Evolutionary conservation across 1,140 invertebrate genomes (phyloP).

Genomic region (Heliconius nattereri): DNA sequence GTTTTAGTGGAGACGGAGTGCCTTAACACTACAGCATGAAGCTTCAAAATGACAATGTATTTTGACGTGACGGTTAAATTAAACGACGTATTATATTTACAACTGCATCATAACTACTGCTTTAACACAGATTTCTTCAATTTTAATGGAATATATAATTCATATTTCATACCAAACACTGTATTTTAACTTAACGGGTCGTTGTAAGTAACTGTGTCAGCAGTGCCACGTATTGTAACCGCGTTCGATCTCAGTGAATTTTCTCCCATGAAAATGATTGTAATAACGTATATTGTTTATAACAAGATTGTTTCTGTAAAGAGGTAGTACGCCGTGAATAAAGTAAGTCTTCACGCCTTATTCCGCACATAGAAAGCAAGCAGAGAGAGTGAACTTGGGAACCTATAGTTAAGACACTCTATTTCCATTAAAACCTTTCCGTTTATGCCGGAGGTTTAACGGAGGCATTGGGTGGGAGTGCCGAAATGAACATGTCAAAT

Average conservation of each 20-base stretch:
- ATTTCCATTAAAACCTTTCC: too few species aligned
- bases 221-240: slow-evolving; percentile 14
- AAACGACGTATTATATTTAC: background rate
- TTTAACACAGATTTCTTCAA: background rate
- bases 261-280: slow-evolving; percentile 18
- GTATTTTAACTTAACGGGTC: slow-evolving; percentile 16
- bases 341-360: too few species aligned
- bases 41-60: background rate
- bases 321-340: too few species aligned
- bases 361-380: too few species aligned
- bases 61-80: slow-evolving; percentile 6
- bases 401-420: too few species aligned
- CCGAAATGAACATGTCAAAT: too few species aligned
- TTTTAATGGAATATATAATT: slow-evolving; percentile 22
- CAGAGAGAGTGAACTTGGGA: too few species aligned
- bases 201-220: slow-evolving; percentile 17
- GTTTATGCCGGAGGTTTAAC: too few species aligned
- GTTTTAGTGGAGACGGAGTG: too few species aligned
- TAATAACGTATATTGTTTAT: background rate
- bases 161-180: slow-evolving; percentile 20
- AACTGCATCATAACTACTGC: background rate
- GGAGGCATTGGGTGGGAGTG: too few species aligned
- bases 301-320: background rate
- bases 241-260: background rate
- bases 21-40: too few species aligned